Evolutionary conservation across 2,888 invertebrate species (phyloP), one percentile per base, ranked within the genome.

Genomic region (Lepeophtheirus nordmannii): DNA sequence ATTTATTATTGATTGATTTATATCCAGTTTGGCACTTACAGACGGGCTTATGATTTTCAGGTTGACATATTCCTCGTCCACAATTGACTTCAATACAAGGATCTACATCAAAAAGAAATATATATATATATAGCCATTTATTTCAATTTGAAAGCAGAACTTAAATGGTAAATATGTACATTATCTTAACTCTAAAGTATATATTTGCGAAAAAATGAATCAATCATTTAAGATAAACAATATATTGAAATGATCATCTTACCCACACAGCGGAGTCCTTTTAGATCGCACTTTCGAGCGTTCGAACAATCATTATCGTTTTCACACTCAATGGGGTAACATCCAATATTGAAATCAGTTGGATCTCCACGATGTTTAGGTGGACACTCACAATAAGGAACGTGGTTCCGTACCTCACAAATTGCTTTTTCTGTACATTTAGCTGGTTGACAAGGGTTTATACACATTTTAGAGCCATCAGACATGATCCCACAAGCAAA

Each of bases 281-380:
- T 81, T 5, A 77, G 75, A 72, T 89, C 85, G 72, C 91, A 91
- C 70, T 82, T 82, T 75, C 85, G 86, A 69, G 87, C 85, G 40
- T 73, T 75, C 3, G 85, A 76, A 72, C 91, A 91, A 71, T 89
- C 89, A 53, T 81, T 80, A 73, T 86, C 82, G 58, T 82, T 82
- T 1, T 86, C 78, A 75, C 91, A 92, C 76, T 91, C 90, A 1
- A 90, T 91, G 76, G 86, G 87, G 74, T 88, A 89, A 73, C 90
- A 91, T 41, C 91, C 91, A 64, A 88, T 80, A 63, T 80, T 81
- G 65, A 79, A 78, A 72, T 88, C 87, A 67, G 68, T 80, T 7
- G 88, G 84, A 77, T 89, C 88, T 10, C 91, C 91, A 39, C 90
- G 78, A 74, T 84, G 85, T 22, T 89, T 89, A 68, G 84, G 81